Conservation (phyloP, 2,888 invertebrate genomes). For the Hipparchia semele region DNA sequence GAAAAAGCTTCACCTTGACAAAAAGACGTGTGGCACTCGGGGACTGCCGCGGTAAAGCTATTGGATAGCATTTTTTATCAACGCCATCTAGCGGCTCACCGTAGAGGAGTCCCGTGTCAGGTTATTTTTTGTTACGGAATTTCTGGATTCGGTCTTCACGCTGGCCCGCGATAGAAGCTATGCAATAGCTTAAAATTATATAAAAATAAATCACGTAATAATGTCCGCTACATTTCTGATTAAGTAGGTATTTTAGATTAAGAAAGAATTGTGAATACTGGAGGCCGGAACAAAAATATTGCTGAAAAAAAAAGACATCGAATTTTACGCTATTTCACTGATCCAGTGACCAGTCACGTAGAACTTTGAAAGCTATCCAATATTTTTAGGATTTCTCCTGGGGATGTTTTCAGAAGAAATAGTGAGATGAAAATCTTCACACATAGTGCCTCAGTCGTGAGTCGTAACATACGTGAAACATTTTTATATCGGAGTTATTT, state of each 20-base stretch:
- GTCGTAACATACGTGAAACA: neutral
- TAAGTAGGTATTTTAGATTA: slow-evolving; percentile 4
- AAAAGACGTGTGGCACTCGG: no score
- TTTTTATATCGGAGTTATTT: neutral
- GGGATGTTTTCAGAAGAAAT: slow-evolving; percentile 14
- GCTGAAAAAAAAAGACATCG: slow-evolving; percentile 3
- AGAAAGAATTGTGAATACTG: neutral
- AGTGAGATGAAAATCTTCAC: slow-evolving; percentile 15
- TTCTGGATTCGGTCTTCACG: no score
- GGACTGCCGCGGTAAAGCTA: no score
- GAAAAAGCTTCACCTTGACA: neutral
- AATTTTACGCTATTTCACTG: neutral
- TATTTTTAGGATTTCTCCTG: slow-evolving; percentile 17
- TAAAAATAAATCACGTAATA: neutral
- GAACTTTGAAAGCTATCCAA: slow-evolving; percentile 18
- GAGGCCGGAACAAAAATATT: neutral
- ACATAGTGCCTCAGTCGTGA: neutral
- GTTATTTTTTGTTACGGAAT: no score
- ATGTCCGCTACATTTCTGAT: slow-evolving; percentile 9
- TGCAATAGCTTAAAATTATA: no score
- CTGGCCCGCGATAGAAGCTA: no score
- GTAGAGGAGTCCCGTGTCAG: no score
- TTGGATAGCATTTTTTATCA: no score
- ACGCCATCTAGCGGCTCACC: no score
- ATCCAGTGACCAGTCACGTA: slow-evolving; percentile 22